Conservation (phyloP, 2,797 vertebrate species). For the Diplodus puntazzo region DNA sequence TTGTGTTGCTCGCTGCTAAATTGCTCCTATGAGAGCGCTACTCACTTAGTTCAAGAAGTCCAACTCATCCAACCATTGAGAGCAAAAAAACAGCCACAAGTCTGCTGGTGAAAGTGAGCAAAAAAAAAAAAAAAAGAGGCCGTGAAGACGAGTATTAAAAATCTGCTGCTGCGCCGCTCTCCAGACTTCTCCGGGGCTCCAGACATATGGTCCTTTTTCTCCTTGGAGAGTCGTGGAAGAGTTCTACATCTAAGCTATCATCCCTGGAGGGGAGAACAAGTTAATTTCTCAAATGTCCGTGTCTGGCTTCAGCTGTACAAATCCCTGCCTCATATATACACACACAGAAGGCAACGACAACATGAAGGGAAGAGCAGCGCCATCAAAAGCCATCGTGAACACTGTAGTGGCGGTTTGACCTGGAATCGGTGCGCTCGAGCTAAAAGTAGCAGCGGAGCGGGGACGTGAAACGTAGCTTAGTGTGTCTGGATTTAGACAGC, state of each 20-base stretch:
- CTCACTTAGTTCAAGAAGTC: constrained; percentile 43
- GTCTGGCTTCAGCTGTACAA: constrained; percentile 53
- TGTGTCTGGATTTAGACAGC: constrained; percentile 72
- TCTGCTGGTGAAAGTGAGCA: constrained; percentile 34
- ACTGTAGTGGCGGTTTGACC: constrained; percentile 61
- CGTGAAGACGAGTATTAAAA: constrained; percentile 54
- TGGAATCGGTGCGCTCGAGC: constrained; percentile 55
- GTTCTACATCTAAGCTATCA: constrained; percentile 55
- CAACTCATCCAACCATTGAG: constrained; percentile 31
- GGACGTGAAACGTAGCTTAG: constrained; percentile 72
- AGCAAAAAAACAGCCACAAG: constrained; percentile 35
- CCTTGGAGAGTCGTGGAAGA: constrained; percentile 43
- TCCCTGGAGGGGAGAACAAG: constrained; percentile 52
- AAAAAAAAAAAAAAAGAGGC: constrained; percentile 16
- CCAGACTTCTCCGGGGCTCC: constrained; percentile 57
- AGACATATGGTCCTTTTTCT: constrained; percentile 69
- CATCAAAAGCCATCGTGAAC: constrained; percentile 37
- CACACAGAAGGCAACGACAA: constrained; percentile 31
- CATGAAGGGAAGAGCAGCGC: constrained; percentile 25
- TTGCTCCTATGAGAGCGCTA: constrained; percentile 25
- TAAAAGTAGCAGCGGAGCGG: constrained; percentile 71
- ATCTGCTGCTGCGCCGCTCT: constrained; percentile 51
- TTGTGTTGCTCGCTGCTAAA: constrained; percentile 29
- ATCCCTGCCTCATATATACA: constrained; percentile 25
- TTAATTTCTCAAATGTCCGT: constrained; percentile 62